Evolutionary conservation across 1,140 invertebrate genomes (phyloP), one percentile per base, ranked within the genome.

Genomic region (Helicoverpa armigera): DNA sequence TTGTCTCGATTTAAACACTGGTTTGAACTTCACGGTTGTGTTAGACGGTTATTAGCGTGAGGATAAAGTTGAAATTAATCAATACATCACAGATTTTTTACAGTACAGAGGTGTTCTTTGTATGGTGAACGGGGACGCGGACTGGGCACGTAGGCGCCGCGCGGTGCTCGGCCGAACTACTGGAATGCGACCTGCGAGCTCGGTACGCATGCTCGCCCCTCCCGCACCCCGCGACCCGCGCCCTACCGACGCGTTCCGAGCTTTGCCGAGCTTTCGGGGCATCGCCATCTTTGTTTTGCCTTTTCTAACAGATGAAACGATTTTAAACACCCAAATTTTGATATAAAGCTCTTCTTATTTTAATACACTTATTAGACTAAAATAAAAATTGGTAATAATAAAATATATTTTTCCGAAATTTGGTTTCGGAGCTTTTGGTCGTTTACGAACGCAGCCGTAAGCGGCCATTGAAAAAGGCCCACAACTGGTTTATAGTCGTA

Each of bases 61-160:
- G 84, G 84, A 87, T 89, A 89, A 88, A 88, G 91, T 90, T 89
- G 88, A 86, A 94, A 95, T 94, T 92, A 95, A 95, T 95, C 94
- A 94, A 95, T 95, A 95, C 94, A 94, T 94, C 92, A 94, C 92
- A 93, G 91, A 92, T 94, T 94, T 94, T 93, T 95, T 94, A 92
- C 91, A 95, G 93, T 94, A 92, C 89, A 92, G 89, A 90, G 88
- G 90, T 90, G 93, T 94, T 93, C 93, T 95, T 95, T 95, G 94
- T 95, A 94, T 88, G 89, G 87, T 85, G 86, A 90, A 86, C 89
- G 88, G 87, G 88, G 91, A 85, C 91, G 88, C 90, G 87, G 79
- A 81, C 53, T 78, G 81, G 67, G 58, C 76, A 75, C 87, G 92
- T 89, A 83, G 83, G 87, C 92, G 88, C 91, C 87, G 87, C 87